A percentile compares a stretch with the other conserved stretches of the same genome.
Conservation (phyloP, 2,113 vertebrate genomes). For the Leptosomus discolor region DNA sequence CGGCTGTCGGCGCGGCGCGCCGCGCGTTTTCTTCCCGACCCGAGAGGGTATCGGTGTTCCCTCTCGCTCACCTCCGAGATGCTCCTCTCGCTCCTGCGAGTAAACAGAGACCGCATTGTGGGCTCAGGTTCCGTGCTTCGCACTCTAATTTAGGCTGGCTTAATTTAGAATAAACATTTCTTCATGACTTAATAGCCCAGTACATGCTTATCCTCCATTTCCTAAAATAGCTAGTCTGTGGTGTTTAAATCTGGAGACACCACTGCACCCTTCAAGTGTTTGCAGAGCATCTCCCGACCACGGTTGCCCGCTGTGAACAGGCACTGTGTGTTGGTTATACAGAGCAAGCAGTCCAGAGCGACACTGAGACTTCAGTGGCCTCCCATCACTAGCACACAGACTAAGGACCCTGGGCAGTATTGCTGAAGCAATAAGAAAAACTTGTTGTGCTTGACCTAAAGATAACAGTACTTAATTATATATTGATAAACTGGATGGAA, state of each 20-base stretch:
- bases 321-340: rapidly evolving
- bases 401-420: rapidly evolving
- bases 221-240: not conserved
- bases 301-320: rapidly evolving
- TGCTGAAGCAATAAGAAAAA: not conserved
- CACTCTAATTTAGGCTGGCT: not conserved
- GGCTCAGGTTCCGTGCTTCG: not conserved
- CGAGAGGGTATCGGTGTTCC: not conserved
- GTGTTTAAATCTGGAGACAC: not conserved
- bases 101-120: not conserved
- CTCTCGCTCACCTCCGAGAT: not conserved
- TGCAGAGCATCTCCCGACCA: not conserved
- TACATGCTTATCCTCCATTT: not conserved
- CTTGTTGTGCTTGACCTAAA: not conserved
- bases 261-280: rapidly evolving
- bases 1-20: not conserved
- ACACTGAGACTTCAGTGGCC: rapidly evolving
- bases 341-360: rapidly evolving
- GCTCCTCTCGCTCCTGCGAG: not conserved
- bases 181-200: not conserved
- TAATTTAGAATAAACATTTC: constrained; percentile 26
- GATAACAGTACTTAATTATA: not conserved
- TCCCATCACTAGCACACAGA: rapidly evolving
- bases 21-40: not conserved
- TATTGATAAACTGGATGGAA: not conserved